Conservation (phyloP, 1,140 invertebrate genomes). For the Euwallacea fornicatus region DNA sequence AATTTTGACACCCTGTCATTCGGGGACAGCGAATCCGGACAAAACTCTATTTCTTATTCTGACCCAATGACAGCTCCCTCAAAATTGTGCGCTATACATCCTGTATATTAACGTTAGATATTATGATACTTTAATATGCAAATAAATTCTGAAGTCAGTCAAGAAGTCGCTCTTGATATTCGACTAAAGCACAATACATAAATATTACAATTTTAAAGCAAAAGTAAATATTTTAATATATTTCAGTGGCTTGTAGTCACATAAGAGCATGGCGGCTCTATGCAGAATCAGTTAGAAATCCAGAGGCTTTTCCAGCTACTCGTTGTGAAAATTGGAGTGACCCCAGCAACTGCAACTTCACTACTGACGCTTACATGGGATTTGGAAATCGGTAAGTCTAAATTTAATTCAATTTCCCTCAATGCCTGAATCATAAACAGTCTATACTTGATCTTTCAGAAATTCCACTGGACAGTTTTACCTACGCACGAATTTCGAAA, state of each 20-base stretch:
- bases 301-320: conserved; percentile 52
- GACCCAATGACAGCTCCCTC: too few relatives aligned
- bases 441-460: conserved; percentile 23
- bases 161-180: too few relatives aligned
- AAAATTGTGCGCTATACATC: too few relatives aligned
- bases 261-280: conserved; percentile 64
- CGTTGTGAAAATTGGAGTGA: conserved; percentile 55
- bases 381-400: conserved; percentile 51
- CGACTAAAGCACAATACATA: too few relatives aligned
- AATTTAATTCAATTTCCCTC: not conserved
- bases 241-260: conserved; percentile 66
- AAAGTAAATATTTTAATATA: not conserved
- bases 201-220: not conserved
- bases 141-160: too few relatives aligned
- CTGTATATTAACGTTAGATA: too few relatives aligned
- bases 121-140: too few relatives aligned
- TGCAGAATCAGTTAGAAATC: conserved; percentile 59
- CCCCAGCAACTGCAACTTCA: conserved; percentile 52
- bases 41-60: too few relatives aligned
- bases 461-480: conserved; percentile 34
- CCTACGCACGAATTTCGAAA: conserved; percentile 27
- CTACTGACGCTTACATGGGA: conserved; percentile 63
- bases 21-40: too few relatives aligned
- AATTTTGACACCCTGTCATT: too few relatives aligned
- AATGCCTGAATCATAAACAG: not conserved